phyloP scores from a whole-genome alignment of 37 sponge, comb jelly and placozoan species.

The Halichondria panicea region DNA sequence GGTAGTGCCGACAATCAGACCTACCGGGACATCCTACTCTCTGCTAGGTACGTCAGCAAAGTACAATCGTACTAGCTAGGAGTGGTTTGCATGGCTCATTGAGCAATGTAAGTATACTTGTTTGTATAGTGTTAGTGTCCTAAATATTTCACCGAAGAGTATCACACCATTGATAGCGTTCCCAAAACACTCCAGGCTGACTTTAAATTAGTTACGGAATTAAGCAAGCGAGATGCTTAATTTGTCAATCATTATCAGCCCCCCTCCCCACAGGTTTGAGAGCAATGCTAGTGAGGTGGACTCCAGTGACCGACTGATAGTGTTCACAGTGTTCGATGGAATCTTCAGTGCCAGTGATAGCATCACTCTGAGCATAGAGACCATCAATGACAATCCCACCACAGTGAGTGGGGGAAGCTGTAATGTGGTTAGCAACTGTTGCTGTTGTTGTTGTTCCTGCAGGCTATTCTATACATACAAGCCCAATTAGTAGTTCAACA shows the following conservation, averaged over 20 bases:
- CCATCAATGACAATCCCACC: constrained; percentile 55
- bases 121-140: no score
- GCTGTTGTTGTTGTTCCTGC: no score
- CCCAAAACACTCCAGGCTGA: neutral
- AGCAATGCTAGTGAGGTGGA: constrained; percentile 38
- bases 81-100: no score
- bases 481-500: no score
- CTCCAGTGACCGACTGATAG: constrained; percentile 14
- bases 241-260: neutral
- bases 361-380: constrained; percentile 5
- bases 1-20: constrained; percentile 47
- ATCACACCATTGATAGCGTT: neutral
- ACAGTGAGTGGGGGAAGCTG: constrained; percentile 1
- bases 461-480: no score
- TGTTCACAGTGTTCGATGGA: constrained; percentile 55
- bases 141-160: no score
- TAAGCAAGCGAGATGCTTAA: no score
- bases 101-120: no score
- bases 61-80: no score
- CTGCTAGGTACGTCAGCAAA: constrained; percentile 31
- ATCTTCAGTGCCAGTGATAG: neutral
- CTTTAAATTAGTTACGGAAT: neutral
- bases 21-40: constrained; percentile 33
- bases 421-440: neutral
- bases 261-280: constrained; percentile 26